Percentiles rank a stretch among this genome's conserved stretches.
Evolutionary conservation across 2,113 vertebrate genomes (phyloP).

Genomic region (Panthera tigris): DNA sequence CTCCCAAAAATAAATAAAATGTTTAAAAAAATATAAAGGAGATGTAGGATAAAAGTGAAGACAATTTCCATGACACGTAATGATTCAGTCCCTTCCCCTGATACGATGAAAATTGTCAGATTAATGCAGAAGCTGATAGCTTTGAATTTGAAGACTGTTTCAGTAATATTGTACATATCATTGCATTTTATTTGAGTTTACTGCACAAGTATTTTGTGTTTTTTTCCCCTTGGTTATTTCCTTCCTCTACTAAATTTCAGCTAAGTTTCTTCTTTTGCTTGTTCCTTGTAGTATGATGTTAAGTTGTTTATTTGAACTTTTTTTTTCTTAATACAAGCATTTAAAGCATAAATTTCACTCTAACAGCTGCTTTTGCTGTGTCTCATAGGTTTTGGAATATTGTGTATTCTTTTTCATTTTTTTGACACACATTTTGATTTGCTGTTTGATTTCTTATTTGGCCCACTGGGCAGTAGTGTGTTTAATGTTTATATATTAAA

Average conservation of each 20-base stretch:
- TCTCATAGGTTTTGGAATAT: neutral
- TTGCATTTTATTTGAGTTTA: neutral
- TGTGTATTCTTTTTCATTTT: neutral
- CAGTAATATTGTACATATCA: neutral
- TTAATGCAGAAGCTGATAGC: neutral
- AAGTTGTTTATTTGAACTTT: neutral
- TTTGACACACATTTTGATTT: neutral
- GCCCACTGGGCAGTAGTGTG: neutral
- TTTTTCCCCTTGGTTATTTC: neutral
- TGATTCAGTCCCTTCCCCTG: neutral
- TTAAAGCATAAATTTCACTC: neutral
- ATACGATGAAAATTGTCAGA: neutral
- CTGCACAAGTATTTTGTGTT: neutral
- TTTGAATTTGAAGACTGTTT: constrained; percentile 36
- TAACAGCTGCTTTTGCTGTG: neutral
- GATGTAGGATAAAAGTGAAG: neutral
- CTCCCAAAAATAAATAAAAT: no score
- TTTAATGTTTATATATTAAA: neutral
- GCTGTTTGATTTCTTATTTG: neutral
- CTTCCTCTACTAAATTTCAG: neutral
- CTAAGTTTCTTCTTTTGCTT: neutral
- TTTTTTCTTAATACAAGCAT: neutral
- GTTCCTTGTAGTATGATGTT: neutral
- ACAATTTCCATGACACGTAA: neutral
- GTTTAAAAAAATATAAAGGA: neutral